These are phyloP conservation scores for Siniperca undulata DNA, from an alignment of 2,797 vertebrate genomes.

Conservation along the genomic window DNA sequence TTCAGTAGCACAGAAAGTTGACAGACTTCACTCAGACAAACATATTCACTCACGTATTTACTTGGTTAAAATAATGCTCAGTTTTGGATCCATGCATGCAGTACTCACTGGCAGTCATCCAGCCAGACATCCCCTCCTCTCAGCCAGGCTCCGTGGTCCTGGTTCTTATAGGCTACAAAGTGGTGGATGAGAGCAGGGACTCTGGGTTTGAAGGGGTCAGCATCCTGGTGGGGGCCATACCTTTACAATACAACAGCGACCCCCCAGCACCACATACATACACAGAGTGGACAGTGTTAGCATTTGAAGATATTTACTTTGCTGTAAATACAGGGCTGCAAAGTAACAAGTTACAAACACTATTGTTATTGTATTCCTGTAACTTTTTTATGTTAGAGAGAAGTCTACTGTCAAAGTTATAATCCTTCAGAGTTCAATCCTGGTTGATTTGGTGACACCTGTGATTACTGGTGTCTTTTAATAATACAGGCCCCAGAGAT, in stretches of 20 bases:
- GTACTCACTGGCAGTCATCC: slow-evolving; percentile 94
- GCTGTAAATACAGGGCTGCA: neutral
- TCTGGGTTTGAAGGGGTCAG: slow-evolving; percentile 94
- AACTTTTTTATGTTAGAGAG: neutral
- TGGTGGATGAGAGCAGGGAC: slow-evolving; percentile 93
- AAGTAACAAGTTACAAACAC: neutral
- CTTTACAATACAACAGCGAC: slow-evolving; percentile 73
- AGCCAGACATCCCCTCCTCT: slow-evolving; percentile 97
- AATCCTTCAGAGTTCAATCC: neutral
- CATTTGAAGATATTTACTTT: neutral
- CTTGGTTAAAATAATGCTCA: neutral
- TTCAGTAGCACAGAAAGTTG: neutral
- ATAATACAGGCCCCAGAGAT: neutral
- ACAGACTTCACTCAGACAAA: neutral
- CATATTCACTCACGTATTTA: neutral
- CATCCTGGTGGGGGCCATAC: slow-evolving; percentile 95
- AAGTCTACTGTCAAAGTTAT: neutral
- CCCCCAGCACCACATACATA: neutral
- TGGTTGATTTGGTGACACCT: neutral
- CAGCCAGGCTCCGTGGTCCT: slow-evolving; percentile 97
- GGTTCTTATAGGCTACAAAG: slow-evolving; percentile 97
- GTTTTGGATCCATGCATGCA: neutral
- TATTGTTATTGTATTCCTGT: neutral
- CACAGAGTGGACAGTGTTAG: neutral
- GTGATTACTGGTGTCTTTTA: neutral